These are phyloP conservation scores for Pachliopta kotzebuea DNA, from an alignment of 2,888 invertebrate species.

Conservation along the genomic window DNA sequence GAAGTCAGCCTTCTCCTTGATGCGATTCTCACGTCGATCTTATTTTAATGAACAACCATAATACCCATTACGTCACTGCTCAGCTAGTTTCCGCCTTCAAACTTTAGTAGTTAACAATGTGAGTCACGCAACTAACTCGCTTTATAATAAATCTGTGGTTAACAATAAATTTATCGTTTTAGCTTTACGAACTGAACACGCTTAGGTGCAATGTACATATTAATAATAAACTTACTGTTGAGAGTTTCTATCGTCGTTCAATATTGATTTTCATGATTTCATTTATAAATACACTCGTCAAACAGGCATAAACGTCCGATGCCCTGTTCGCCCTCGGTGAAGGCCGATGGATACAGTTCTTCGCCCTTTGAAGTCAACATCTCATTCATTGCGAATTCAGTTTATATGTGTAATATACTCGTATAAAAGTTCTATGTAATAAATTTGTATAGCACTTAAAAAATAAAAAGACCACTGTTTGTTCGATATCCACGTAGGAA, in stretches of 20 bases:
- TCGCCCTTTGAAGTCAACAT: slow-evolving; percentile 52
- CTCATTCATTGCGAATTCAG: slow-evolving; percentile 44
- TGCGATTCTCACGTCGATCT: slow-evolving; percentile 74
- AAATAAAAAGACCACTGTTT: not conserved
- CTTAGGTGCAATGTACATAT: slow-evolving; percentile 35
- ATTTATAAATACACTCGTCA: slow-evolving; percentile 74
- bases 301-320: slow-evolving; percentile 61
- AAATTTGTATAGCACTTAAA: not conserved
- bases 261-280: slow-evolving; percentile 52
- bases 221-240: slow-evolving; percentile 21
- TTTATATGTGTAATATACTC: slow-evolving; percentile 1
- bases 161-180: slow-evolving; percentile 40
- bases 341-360: slow-evolving; percentile 67
- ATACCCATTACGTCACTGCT: slow-evolving; percentile 77
- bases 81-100: slow-evolving; percentile 75
- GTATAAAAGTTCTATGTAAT: slow-evolving; percentile 4
- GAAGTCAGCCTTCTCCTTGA: slow-evolving; percentile 64
- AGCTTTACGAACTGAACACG: slow-evolving; percentile 29
- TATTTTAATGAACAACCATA: slow-evolving; percentile 73
- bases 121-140: slow-evolving; percentile 73
- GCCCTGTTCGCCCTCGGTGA: slow-evolving; percentile 70
- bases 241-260: slow-evolving; percentile 41
- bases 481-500: not conserved
- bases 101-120: slow-evolving; percentile 70
- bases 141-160: slow-evolving; percentile 58